These are phyloP conservation scores for Myanophis thanlyinensis DNA, from an alignment of 2,113 vertebrate species.

Conservation along the genomic window DNA sequence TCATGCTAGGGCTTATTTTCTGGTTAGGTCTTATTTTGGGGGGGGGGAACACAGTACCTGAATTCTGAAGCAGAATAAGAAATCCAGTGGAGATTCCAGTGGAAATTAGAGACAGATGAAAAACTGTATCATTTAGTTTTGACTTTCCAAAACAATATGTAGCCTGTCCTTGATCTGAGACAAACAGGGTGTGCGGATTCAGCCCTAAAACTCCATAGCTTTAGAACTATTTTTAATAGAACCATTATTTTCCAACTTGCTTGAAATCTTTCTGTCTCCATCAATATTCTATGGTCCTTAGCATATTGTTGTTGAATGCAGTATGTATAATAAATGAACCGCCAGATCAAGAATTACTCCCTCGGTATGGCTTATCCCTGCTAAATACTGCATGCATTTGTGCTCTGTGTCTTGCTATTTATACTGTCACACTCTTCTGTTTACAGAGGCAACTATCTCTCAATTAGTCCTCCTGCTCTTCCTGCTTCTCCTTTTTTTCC, in stretches of 20 bases:
- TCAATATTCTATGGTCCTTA: neutral
- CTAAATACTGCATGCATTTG: neutral
- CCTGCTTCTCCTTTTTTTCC: no score
- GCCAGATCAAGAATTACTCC: neutral
- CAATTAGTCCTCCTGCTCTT: neutral
- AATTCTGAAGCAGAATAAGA: neutral
- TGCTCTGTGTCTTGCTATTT: neutral
- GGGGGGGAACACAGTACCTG: no score
- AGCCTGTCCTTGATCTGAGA: neutral
- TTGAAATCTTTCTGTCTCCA: neutral
- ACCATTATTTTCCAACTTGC: neutral
- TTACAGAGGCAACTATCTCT: neutral
- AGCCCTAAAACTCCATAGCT: neutral
- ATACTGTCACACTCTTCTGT: neutral
- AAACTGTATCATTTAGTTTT: neutral
- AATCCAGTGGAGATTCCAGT: neutral
- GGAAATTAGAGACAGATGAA: neutral
- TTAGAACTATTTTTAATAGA: slow-evolving; percentile 21
- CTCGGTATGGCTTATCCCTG: neutral
- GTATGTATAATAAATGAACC: neutral
- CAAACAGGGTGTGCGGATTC: neutral
- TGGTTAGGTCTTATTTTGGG: no score
- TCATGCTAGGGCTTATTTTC: no score
- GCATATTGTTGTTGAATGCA: neutral
- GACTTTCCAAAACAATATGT: neutral